Conservation (phyloP, 2,888 invertebrate species). For the Labia minor region DNA sequence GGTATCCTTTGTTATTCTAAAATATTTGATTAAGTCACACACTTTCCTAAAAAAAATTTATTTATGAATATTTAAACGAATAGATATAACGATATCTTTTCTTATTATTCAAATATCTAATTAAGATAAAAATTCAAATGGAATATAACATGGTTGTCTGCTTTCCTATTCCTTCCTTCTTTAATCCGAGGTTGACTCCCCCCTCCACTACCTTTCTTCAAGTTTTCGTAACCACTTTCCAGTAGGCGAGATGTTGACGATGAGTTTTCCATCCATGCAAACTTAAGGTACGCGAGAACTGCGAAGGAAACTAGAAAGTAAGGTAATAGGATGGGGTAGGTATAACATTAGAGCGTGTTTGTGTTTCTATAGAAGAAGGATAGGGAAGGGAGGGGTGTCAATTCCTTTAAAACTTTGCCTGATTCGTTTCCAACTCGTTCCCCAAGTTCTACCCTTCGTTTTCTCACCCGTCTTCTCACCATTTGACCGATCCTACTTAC, state of each 20-base stretch:
- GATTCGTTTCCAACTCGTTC: not conserved
- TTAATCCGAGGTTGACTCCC: not conserved
- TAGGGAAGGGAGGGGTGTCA: not conserved
- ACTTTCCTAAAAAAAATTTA: too few species aligned
- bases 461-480: too few species aligned
- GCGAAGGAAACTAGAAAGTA: conserved; percentile 2
- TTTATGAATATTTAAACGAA: too few species aligned
- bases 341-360: not conserved
- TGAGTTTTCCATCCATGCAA: conserved; percentile 13
- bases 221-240: conserved; percentile 5
- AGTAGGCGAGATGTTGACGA: not conserved
- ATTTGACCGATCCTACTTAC: too few species aligned
- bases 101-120: too few species aligned
- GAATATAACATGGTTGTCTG: too few species aligned
- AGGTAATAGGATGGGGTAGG: not conserved
- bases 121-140: too few species aligned
- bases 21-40: too few species aligned
- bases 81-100: too few species aligned
- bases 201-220: not conserved
- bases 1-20: too few species aligned
- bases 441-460: not conserved
- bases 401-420: conserved; percentile 13
- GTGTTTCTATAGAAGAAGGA: not conserved
- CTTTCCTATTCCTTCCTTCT: not conserved
- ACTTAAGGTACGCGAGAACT: not conserved